Percentiles rank a stretch among this genome's conserved stretches.
phyloP scores from a whole-genome alignment of 64 coral and sea anemone genomes.

The Actinia equina region DNA sequence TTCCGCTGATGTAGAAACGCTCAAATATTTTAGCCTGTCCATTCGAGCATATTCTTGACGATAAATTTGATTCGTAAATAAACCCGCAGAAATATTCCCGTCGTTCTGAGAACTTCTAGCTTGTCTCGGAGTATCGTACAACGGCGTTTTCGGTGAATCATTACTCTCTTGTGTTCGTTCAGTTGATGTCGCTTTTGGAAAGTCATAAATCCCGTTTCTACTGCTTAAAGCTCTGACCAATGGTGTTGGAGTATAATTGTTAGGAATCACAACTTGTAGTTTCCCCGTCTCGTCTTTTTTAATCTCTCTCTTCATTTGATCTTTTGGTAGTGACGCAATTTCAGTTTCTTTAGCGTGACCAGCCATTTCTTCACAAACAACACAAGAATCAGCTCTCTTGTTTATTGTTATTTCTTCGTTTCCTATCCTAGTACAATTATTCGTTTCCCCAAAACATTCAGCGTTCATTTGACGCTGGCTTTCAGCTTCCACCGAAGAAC shows the following conservation, averaged over 20 bases:
- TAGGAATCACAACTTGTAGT: background rate
- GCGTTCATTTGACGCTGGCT: background rate
- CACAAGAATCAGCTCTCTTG: background rate
- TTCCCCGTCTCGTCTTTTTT: background rate
- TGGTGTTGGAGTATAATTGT: background rate
- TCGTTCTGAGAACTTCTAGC: background rate
- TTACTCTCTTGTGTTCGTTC: background rate
- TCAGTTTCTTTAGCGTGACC: background rate
- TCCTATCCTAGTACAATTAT: background rate
- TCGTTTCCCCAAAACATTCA: background rate
- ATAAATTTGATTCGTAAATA: background rate
- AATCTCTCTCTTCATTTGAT: background rate
- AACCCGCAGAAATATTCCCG: background rate
- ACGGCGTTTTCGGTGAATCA: background rate
- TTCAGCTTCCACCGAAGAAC: background rate
- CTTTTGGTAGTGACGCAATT: background rate
- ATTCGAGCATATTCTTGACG: background rate
- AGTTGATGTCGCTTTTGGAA: background rate
- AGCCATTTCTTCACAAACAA: slow-evolving; percentile 12
- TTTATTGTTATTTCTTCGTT: background rate
- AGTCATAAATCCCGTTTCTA: background rate
- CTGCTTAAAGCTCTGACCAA: background rate
- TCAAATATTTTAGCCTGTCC: background rate
- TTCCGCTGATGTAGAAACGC: background rate
- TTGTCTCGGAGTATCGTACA: background rate